These are phyloP conservation scores for Orius insidiosus DNA, from an alignment of 1,140 invertebrate species.

Conservation along the genomic window DNA sequence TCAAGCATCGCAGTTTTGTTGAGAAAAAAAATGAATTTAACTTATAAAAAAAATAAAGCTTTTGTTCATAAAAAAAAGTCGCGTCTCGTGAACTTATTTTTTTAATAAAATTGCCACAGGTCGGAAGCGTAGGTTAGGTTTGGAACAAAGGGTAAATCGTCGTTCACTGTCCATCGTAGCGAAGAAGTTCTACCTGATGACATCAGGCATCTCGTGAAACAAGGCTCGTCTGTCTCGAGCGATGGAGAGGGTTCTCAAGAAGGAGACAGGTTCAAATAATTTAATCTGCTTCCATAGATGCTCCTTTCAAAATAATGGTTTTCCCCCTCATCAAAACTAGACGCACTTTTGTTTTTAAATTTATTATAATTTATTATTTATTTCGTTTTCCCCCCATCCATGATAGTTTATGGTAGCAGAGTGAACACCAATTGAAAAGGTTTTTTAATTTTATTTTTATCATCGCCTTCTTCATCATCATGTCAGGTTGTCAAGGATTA, in stretches of 20 bases:
- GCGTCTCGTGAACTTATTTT: constrained; percentile 1
- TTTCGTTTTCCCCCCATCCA: too few relatives aligned
- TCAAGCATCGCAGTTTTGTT: background rate
- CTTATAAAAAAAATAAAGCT: constrained; percentile 3
- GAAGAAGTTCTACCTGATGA: constrained; percentile 84
- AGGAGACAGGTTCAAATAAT: constrained; percentile 49
- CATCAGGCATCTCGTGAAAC: constrained; percentile 53
- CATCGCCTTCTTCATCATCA: constrained; percentile 3
- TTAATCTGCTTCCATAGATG: background rate
- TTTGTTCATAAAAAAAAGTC: constrained; percentile 3
- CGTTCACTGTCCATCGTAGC: constrained; percentile 87
- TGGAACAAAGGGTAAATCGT: constrained; percentile 82
- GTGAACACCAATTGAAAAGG: constrained; percentile 15
- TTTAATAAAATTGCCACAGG: constrained; percentile 32
- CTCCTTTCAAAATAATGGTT: background rate
- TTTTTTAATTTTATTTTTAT: background rate
- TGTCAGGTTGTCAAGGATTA: background rate
- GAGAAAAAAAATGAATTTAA: background rate
- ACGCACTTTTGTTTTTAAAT: background rate
- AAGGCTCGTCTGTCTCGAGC: constrained; percentile 76
- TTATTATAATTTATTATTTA: background rate
- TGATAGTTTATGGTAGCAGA: background rate
- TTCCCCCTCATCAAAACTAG: too few relatives aligned
- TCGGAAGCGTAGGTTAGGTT: constrained; percentile 85
- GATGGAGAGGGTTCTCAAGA: constrained; percentile 75